phyloP scores from a whole-genome alignment of 2,113 vertebrate species.

The Hypomesus transpacificus region DNA sequence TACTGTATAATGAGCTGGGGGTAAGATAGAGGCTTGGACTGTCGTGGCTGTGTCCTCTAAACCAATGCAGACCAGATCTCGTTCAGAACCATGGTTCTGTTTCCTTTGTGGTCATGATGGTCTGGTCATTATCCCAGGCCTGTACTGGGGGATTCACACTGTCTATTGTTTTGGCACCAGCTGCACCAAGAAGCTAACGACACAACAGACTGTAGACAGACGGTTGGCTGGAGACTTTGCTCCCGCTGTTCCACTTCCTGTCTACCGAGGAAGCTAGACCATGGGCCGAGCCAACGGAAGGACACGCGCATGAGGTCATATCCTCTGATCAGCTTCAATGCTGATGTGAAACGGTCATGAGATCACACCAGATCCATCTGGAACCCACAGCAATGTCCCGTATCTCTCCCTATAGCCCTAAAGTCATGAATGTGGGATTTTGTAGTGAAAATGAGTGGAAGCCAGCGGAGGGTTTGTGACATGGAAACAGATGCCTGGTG shows the following conservation, averaged over 20 bases:
- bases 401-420: conserved; percentile 15
- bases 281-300: conserved; percentile 62
- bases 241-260: conserved; percentile 53
- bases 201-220: conserved; percentile 44
- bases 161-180: conserved; percentile 51
- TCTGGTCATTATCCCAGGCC: conserved; percentile 22
- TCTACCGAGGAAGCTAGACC: conserved; percentile 55
- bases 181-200: conserved; percentile 50
- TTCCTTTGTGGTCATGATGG: conserved; percentile 15
- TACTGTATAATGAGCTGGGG: conserved; percentile 13
- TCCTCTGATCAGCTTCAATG: conserved; percentile 59
- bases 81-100: conserved; percentile 5
- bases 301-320: conserved; percentile 58
- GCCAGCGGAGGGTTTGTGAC: conserved; percentile 6
- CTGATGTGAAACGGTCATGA: conserved; percentile 52
- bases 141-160: conserved; percentile 29
- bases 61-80: conserved; percentile 9
- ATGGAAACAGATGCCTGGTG: conserved; percentile 22
- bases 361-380: conserved; percentile 57
- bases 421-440: not conserved
- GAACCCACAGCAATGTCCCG: conserved; percentile 40
- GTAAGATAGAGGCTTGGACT: conserved; percentile 22
- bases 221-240: conserved; percentile 25
- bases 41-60: conserved; percentile 8
- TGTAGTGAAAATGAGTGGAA: not conserved